Evolutionary conservation across 2,888 invertebrate genomes (phyloP), one percentile per base, ranked within the genome.

Genomic region (Temnothorax rugatulus): DNA sequence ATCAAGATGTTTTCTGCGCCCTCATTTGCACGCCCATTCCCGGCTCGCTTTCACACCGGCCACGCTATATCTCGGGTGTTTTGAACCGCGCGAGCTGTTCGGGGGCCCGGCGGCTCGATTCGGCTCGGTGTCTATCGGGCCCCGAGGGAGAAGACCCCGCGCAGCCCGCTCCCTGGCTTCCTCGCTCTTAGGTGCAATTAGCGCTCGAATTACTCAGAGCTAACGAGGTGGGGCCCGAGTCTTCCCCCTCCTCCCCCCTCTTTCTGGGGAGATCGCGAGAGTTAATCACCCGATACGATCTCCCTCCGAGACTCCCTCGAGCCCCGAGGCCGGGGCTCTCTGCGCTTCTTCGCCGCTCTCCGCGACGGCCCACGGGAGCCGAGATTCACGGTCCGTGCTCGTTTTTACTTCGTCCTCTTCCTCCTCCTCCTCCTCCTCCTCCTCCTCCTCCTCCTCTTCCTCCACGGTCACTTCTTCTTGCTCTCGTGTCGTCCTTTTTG

Each of bases 161-260:
- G 71, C 69, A 52, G 41, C 85, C 86, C 82, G 41, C 85, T 86
- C 75, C 88, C 81, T 86, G 86, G 84, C 90, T 88, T 86, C 88
- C 88, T 88, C 90, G 86, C 90, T 91, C 91, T 92, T 91, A 91
- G 90, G 90, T 91, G 93, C 93, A 94, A 94, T 94, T 94, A 94
- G 93, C 92, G 92, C 92, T 93, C 93, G 94, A 94, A 94, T 94
- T 94, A 94, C 94, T 93, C 93, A 92, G 93, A 91, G 92, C 93
- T 94, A 94, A 94, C 94, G 93, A 94, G 93, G 91, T 92, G 92
- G 91, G 47, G 88, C 86, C 84, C 69, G 76, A 87, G 86, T 87
- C 3, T 3, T 25, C 15, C 21, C 52, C n/a, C 13, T 38, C 8
- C 21, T 44, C n/a, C 63, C 21, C 64, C 15, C 11, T 18, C 21